Evolutionary conservation across 2,113 vertebrate species (phyloP), one percentile per base, ranked within the genome.

Genomic region (Symphodus melops): DNA sequence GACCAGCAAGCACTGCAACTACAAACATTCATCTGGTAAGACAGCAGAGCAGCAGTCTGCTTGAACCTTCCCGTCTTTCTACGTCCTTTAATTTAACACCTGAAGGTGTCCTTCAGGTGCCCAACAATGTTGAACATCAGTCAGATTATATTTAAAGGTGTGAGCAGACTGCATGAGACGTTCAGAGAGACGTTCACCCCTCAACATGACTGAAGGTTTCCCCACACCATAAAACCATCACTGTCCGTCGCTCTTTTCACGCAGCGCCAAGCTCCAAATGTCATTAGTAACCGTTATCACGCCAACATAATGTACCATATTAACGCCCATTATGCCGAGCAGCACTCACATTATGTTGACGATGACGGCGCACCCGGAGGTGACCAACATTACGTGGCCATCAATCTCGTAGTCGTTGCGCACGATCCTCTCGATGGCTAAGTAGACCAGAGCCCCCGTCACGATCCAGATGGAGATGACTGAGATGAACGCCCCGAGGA

Each of bases 391-490:
- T 66, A 96, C 96, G 0, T 87, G 92, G 0, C 95, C 96, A 52
- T 98, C 95, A 0, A 99, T 99, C 92, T 99, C 97, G 1, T 98
- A 99, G 92, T 99, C 96, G 0, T 96, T 95, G 85, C 92, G 95
- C 79, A 97, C 75, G 53, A 99, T 97, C 81, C 98, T 95, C 75
- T 96, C 92, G 0, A 96, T 93, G 5, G 97, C 98, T 82, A 99
- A 93, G 70, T 99, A 99, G 52, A 99, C 94, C 5, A 99, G 94
- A 33, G 93, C 94, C 0, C 93, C 97, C 0, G 97, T 99, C 56
- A 99, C 97, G 0, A 96, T 94, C 98, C 98, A 99, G 89, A 99
- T 98, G 73, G 98, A 99, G 49, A 98, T 85, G 73, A 97, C 96
- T 0, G 98, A 99, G 75, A 96, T 92, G 88, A 98, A 78, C 0